Evolutionary conservation across 1,140 invertebrate genomes (phyloP).

Genomic region (Anoplophora glabripennis): DNA sequence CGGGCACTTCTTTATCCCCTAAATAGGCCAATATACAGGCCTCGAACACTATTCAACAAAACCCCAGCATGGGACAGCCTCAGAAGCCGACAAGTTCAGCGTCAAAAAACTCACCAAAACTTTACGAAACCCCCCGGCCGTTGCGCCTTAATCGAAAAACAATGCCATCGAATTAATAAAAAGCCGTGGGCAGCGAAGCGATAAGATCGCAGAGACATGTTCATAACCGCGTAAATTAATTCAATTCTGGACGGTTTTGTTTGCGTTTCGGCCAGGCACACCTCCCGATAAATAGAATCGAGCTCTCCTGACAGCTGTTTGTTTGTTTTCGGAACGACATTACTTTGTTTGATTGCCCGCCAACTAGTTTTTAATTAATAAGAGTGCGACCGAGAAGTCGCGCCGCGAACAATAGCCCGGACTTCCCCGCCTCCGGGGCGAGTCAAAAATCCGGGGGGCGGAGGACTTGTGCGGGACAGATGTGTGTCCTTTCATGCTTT

Average conservation of each 20-base stretch:
- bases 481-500: constrained; percentile 2
- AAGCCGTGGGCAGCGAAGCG: constrained; percentile 24
- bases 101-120: constrained; percentile 23
- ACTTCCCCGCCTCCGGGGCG: constrained; percentile 11
- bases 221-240: constrained; percentile 27
- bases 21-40: not conserved
- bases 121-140: constrained; percentile 12
- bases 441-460: constrained; percentile 19
- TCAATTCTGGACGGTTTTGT: constrained; percentile 20
- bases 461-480: constrained; percentile 24
- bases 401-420: constrained; percentile 12
- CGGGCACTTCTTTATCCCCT: too few species aligned
- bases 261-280: constrained; percentile 16
- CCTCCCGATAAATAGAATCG: constrained; percentile 25
- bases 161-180: constrained; percentile 23
- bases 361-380: constrained; percentile 23
- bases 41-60: constrained; percentile 7
- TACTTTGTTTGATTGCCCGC: constrained; percentile 16
- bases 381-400: constrained; percentile 9
- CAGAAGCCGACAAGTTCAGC: constrained; percentile 6
- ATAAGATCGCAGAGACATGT: constrained; percentile 29
- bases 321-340: constrained; percentile 19
- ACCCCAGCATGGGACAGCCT: constrained; percentile 1
- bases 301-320: constrained; percentile 19
- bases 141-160: constrained; percentile 24